Percentiles rank a stretch among this genome's conserved stretches.
Conservation (phyloP, 2,888 invertebrate genomes). For the Epinotia brunnichana region DNA sequence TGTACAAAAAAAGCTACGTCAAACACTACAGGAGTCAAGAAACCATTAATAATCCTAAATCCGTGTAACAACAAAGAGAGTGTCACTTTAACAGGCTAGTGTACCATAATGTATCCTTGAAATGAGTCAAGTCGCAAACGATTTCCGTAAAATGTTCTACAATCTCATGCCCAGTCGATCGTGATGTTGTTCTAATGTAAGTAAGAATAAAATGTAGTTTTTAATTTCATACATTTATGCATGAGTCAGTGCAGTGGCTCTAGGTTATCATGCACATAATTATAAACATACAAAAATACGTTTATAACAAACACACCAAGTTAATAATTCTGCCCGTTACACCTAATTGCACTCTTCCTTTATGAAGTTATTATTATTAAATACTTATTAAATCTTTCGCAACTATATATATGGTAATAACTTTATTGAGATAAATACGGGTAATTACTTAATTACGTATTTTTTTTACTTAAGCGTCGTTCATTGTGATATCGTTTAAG, state of each 20-base stretch:
- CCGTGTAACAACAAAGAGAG: slow-evolving; percentile 31
- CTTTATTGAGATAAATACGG: neutral
- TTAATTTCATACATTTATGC: slow-evolving; percentile 34
- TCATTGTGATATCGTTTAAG: no score
- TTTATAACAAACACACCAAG: neutral
- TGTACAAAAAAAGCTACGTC: neutral
- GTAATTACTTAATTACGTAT: no score
- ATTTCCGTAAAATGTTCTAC: slow-evolving; percentile 44
- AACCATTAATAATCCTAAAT: slow-evolving; percentile 30
- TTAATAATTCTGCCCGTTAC: neutral
- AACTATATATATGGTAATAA: neutral
- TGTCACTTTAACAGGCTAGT: slow-evolving; percentile 17
- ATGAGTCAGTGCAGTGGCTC: slow-evolving; percentile 21
- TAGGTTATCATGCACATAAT: slow-evolving; percentile 14
- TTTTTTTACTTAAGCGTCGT: no score
- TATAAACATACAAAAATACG: neutral
- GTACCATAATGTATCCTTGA: slow-evolving; percentile 38
- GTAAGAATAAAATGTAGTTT: slow-evolving; percentile 24
- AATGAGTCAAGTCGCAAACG: slow-evolving; percentile 35
- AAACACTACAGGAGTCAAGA: slow-evolving; percentile 27
- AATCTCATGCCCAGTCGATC: slow-evolving; percentile 38
- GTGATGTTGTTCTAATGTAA: slow-evolving; percentile 39
- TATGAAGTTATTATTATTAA: neutral
- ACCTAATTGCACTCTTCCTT: slow-evolving; percentile 12
- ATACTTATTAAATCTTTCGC: neutral